Base-by-base conservation (phyloP, 2,797 vertebrate species). In the Alauda arvensis region DNA sequence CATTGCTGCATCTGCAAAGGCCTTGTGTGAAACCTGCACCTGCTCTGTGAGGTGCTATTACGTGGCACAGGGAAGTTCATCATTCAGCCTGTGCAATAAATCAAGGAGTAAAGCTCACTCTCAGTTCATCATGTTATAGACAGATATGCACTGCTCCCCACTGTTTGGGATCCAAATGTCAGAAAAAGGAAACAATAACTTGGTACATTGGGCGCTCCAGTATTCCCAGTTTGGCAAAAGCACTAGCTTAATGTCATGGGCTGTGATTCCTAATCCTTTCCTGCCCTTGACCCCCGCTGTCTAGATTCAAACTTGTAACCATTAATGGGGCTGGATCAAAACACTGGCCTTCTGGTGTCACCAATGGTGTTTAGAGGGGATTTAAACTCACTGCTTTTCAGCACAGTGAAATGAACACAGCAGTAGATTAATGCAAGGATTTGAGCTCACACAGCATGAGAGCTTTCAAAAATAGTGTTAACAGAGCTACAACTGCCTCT, bases 361-460 rank as follows among this genome's bases (percentile, higher is more conserved):
- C 94, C 90, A 91, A 7, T 93, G 92, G 93, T 96, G 96, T 94
- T 97, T 94, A 97, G 96, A 96, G 83, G 85, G 96, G 95, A 97
- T 97, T 97, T 97, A 97, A 97, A 96, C 95, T 94, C 95, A 53
- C 92, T 53, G 94, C 96, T 96, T 97, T 97, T 97, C 96, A 97
- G 95, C 6, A 8, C 91, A 93, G 94, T 95, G 96, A 97, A 96
- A 97, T 94, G 96, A 97, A 96, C 96, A 93, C 96, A 96, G 96
- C 95, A 96, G 96, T 96, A 95, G 95, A 96, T 96, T 97, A 97
- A 96, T 97, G 96, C 96, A 95, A 84, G 96, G 96, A 97, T 97
- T 96, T 96, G 96, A 95, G 96, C 93, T 96, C 95, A 95, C 96
- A 89, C 97, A 97, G 96, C 96, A 70, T 95, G 96, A 96, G 95